phyloP scores from a whole-genome alignment of 2,888 invertebrate species.

The Monochamus alternatus region DNA sequence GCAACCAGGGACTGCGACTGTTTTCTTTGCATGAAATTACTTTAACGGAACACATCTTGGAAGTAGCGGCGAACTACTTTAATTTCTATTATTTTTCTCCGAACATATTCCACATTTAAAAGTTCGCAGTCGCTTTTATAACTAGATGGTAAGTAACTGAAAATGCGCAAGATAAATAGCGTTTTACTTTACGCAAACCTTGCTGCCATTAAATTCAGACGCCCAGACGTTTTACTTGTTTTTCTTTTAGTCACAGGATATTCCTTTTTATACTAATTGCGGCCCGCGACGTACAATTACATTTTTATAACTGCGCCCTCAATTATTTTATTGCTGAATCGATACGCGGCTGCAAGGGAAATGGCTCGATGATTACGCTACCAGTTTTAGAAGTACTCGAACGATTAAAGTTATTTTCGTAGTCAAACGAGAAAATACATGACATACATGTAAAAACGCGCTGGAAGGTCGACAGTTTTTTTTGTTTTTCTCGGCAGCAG shows the following conservation, averaged over 20 bases:
- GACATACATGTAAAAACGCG: too few species aligned
- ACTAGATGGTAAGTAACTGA: neutral
- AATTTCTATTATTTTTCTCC: neutral
- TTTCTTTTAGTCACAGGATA: conserved; percentile 1
- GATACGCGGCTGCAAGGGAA: neutral
- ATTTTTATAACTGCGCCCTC: conserved; percentile 17
- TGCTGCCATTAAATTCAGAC: conserved; percentile 3
- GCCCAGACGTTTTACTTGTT: neutral
- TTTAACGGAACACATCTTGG: neutral
- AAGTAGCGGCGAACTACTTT: neutral
- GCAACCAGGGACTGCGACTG: neutral
- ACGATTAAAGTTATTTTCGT: conserved; percentile 6
- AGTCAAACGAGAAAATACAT: neutral
- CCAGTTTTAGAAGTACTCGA: neutral
- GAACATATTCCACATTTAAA: neutral
- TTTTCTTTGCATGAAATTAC: neutral
- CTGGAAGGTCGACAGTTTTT: too few species aligned
- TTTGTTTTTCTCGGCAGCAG: too few species aligned
- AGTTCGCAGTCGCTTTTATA: neutral
- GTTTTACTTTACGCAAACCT: neutral
- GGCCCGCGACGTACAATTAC: conserved; percentile 14
- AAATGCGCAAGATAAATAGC: neutral
- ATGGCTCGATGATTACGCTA: too few species aligned
- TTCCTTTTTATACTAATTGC: conserved; percentile 10
- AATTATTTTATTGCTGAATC: conserved; percentile 15